Base-by-base conservation (phyloP, 2,888 invertebrate species). In the Parapristionchus giblindavisi region DNA sequence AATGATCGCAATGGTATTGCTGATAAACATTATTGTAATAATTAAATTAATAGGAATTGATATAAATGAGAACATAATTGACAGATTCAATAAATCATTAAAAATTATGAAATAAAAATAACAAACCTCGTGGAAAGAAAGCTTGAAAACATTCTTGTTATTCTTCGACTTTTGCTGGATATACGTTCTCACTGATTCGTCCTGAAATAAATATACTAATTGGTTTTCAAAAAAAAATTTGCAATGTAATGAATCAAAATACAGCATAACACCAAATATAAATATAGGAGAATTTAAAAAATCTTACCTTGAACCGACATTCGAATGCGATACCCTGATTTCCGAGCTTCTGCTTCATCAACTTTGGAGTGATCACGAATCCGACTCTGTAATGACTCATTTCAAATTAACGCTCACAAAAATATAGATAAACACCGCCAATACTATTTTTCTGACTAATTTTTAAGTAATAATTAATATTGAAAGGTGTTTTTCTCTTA, bases 341-440 rank as follows among this genome's bases (percentile, higher is more conserved):
- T 14, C 54, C 8, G 11, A 38, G 54, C 17, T 36, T 34, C 38
- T 52, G 36, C 17, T 24, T 36, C 56, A 71, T 4, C 38, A 71
- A 11, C 34, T 71, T 71, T 21, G 70, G 14, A 0, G 38, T 71
- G n/a, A 71, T 54, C 14, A 32, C 56, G 40, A 71, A 71, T 17
- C 70, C 70, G 17, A 40, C 36, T 56, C 70, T 71, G 52, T 11
- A 52, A 11, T 11, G 29, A 60, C 32, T 32, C 34, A 14, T n/a
- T 54, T 54, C 6, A 54, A 54, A n/a, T 6, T n/a, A 24, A 5
- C 11, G 8, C 24, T 6, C 14, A n/a, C 6, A 6, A 6, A 6
- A n/a, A 54, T 14, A 54, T n/a, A 14, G 8, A 54, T 14, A n/a
- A n/a, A 54, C 27, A 14, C 8, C 56, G 6, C 6, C n/a, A 54